Conservation (phyloP, 2,888 invertebrate genomes). For the Cacoxenus indagator region DNA sequence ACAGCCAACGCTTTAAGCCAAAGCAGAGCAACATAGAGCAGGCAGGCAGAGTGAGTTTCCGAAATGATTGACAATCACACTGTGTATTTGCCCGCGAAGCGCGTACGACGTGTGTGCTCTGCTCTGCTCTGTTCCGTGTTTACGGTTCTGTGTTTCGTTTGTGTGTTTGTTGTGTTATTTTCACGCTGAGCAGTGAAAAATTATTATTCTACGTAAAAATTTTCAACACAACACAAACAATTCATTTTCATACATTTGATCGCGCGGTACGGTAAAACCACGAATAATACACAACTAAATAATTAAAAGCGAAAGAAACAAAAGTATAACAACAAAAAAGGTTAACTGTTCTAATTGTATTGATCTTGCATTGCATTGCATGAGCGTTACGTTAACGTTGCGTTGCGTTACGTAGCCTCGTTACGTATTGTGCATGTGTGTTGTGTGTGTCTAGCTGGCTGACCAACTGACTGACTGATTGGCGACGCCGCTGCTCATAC, state of each 20-base stretch:
- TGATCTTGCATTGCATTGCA: slow-evolving; percentile 36
- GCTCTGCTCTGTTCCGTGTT: neutral
- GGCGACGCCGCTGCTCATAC: slow-evolving; percentile 40
- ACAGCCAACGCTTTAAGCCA: slow-evolving; percentile 30
- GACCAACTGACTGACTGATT: neutral
- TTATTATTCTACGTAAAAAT: slow-evolving; percentile 46
- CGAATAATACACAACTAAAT: neutral
- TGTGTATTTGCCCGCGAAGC: slow-evolving; percentile 72
- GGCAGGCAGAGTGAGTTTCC: slow-evolving; percentile 44
- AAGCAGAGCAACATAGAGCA: slow-evolving; percentile 19
- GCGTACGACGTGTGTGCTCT: slow-evolving; percentile 70
- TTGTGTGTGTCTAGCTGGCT: neutral
- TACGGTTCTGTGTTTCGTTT: slow-evolving; percentile 51
- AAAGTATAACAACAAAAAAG: neutral
- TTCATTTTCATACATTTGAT: slow-evolving; percentile 31
- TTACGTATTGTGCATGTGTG: neutral
- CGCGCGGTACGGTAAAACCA: neutral
- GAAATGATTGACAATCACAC: slow-evolving; percentile 71
- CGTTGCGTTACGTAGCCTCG: neutral
- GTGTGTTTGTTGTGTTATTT: slow-evolving; percentile 61
- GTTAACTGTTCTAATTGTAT: too few species aligned
- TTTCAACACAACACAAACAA: slow-evolving; percentile 22
- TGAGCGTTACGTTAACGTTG: neutral
- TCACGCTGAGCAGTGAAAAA: slow-evolving; percentile 52
- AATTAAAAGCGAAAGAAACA: neutral